Base-by-base conservation (phyloP, 2,113 vertebrate species). In the Saccopteryx leptura region DNA sequence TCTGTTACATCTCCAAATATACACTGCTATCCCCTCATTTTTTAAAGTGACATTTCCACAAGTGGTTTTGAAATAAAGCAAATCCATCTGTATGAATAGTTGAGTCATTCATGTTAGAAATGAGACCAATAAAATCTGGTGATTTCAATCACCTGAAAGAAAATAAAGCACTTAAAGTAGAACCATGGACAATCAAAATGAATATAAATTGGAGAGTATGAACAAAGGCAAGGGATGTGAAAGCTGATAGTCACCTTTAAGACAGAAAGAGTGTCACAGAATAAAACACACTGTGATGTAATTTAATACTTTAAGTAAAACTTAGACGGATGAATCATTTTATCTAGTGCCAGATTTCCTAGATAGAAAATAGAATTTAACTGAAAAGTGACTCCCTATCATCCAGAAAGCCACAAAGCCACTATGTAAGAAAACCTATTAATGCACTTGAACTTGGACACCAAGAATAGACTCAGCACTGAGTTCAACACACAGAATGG, bases 251-350 rank as follows among this genome's bases (percentile, higher is more conserved):
- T 92, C 50, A 97, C 14, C 46, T 76, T 80, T 90, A 56, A 81
- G 63, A 93, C 66, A 61, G 63, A 88, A 91, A 60, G 24, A 50
- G 15, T 46, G 31, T 69, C 84, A 94, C 58, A 90, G 39, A 93
- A 93, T 15, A 83, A 28, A 75, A 90, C 13, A 94, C 12, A 31
- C 26, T 54, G 10, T 46, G 60, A 58, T 93, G 21, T 52, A 78
- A 92, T 88, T 95, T 94, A 81, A 90, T 93, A 88, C 39, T 90
- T 84, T 95, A 96, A 90, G 68, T 74, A 78, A 95, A 92, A 74
- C 48, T 82, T 78, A 65, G 56, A 94, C 76, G 65, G 65, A 96
- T 95, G 85, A 80, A 68, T 97, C 89, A 97, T 95, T 92, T 92
- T 71, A 66, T 68, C 18, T 66, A 66, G 66, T 85, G 86, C 74